These are phyloP conservation scores for Osmerus eperlanus DNA, from an alignment of 2,113 vertebrate genomes.

Conservation along the genomic window DNA sequence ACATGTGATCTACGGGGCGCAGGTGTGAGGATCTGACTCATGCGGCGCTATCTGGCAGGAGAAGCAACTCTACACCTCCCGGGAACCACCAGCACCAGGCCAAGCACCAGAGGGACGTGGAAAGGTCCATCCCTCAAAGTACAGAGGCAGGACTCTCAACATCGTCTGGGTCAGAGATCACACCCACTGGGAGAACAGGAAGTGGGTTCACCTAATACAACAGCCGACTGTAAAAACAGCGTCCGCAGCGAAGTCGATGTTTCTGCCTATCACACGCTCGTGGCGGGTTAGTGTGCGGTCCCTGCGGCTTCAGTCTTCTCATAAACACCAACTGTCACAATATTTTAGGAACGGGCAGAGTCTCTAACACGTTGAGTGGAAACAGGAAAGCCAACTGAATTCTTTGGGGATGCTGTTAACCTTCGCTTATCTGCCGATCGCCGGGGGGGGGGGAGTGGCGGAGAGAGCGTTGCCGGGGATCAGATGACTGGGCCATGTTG, in stretches of 20 bases:
- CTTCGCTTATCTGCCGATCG: conserved; percentile 47
- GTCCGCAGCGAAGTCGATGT: not conserved
- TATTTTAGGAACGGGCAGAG: conserved; percentile 51
- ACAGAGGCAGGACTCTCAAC: no score
- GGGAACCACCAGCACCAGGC: not conserved
- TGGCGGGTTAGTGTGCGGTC: not conserved
- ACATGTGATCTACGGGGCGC: conserved; percentile 60
- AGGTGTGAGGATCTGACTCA: conserved; percentile 55
- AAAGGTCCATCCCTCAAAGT: conserved; percentile 19
- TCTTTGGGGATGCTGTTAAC: conserved; percentile 45
- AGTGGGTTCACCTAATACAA: no score
- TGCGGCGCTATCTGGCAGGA: not conserved
- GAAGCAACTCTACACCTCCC: not conserved
- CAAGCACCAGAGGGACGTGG: conserved; percentile 8
- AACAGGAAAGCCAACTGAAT: conserved; percentile 45
- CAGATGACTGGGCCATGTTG: conserved; percentile 35
- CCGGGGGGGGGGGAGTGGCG: conserved; percentile 17
- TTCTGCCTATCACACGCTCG: not conserved
- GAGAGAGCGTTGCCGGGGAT: not conserved
- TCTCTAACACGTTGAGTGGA: conserved; percentile 34
- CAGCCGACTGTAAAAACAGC: no score
- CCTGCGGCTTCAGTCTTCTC: not conserved
- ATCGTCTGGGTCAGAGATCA: no score
- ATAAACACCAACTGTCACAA: conserved; percentile 60
- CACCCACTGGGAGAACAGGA: no score